Conservation (phyloP, 2,888 invertebrate species). For the Caenorhabditis angaria region DNA sequence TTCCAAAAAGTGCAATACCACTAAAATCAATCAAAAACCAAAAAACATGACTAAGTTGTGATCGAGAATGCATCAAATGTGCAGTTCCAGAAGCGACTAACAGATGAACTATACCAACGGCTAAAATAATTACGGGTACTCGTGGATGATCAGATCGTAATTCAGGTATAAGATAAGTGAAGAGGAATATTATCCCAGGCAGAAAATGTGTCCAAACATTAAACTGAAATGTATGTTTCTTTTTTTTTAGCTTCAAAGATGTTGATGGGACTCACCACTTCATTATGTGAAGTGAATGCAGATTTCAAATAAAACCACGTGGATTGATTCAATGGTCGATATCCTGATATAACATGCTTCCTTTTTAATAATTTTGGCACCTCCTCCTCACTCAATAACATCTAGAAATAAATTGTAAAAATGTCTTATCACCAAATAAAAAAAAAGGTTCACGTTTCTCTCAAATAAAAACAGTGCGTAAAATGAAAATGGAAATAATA, state of each 20-base stretch:
- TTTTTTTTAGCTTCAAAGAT: not conserved
- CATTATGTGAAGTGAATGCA: slow-evolving; percentile 65
- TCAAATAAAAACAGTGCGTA: no score
- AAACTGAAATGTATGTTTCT: slow-evolving; percentile 42
- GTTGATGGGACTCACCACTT: slow-evolving; percentile 50
- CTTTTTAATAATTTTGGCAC: slow-evolving; percentile 58
- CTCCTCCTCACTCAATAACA: slow-evolving; percentile 43
- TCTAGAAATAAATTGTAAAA: not conserved
- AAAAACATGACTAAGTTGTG: slow-evolving; percentile 65
- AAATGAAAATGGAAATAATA: not conserved
- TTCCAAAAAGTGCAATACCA: slow-evolving; percentile 66
- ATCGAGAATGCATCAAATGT: slow-evolving; percentile 65
- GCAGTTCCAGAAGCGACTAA: slow-evolving; percentile 58
- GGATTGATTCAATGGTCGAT: slow-evolving; percentile 62
- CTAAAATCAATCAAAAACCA: slow-evolving; percentile 67
- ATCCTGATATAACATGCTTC: slow-evolving; percentile 57
- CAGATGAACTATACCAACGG: slow-evolving; percentile 56
- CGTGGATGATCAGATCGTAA: slow-evolving; percentile 43
- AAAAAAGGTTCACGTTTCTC: not conserved
- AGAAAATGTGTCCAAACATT: slow-evolving; percentile 69
- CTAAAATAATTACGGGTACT: slow-evolving; percentile 56
- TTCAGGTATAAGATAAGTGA: slow-evolving; percentile 60
- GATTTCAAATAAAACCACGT: slow-evolving; percentile 59
- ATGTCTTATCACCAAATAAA: not conserved
- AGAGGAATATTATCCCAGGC: slow-evolving; percentile 57